Percentiles rank a stretch among this genome's conserved stretches.
These are phyloP conservation scores for Amblyopsis rosae DNA, from an alignment of 2,113 vertebrate genomes.

Conservation along the genomic window DNA sequence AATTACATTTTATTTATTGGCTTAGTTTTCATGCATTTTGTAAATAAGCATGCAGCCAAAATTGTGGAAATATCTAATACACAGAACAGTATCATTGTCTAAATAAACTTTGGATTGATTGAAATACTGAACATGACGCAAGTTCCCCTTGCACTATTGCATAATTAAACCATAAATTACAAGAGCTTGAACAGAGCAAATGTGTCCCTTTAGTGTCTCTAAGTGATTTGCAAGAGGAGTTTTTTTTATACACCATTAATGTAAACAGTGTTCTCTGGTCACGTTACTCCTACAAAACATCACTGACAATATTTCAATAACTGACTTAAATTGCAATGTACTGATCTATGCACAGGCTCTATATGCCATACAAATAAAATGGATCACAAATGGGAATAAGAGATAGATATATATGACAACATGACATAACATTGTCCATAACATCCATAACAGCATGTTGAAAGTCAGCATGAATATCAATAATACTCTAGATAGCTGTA, in stretches of 20 bases:
- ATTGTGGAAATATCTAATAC: too few species aligned
- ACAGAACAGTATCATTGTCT: slow-evolving; percentile 6
- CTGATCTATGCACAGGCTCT: slow-evolving; percentile 25
- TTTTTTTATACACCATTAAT: slow-evolving; percentile 34
- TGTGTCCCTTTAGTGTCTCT: slow-evolving; percentile 12
- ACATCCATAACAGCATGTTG: slow-evolving; percentile 12
- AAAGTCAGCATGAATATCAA: not conserved
- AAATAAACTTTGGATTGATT: slow-evolving; percentile 8
- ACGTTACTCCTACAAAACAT: slow-evolving; percentile 34
- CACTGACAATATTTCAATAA: slow-evolving; percentile 27
- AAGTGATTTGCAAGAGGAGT: not conserved
- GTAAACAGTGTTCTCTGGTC: slow-evolving; percentile 76
- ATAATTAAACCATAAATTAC: slow-evolving; percentile 7
- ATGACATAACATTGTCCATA: slow-evolving; percentile 11
- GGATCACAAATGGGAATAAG: too few species aligned
- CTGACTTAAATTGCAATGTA: slow-evolving; percentile 14
- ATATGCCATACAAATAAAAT: slow-evolving; percentile 13
- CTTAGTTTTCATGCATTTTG: not conserved
- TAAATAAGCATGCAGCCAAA: not conserved
- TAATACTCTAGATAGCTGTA: not conserved
- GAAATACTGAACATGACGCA: not conserved
- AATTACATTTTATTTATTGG: too few species aligned
- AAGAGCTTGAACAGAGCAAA: slow-evolving; percentile 19
- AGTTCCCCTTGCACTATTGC: not conserved
- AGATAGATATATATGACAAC: too few species aligned